Percentiles rank a stretch among this genome's conserved stretches.
These are phyloP conservation scores for Deroptyus accipitrinus DNA, from an alignment of 2,113 vertebrate species.

Conservation along the genomic window DNA sequence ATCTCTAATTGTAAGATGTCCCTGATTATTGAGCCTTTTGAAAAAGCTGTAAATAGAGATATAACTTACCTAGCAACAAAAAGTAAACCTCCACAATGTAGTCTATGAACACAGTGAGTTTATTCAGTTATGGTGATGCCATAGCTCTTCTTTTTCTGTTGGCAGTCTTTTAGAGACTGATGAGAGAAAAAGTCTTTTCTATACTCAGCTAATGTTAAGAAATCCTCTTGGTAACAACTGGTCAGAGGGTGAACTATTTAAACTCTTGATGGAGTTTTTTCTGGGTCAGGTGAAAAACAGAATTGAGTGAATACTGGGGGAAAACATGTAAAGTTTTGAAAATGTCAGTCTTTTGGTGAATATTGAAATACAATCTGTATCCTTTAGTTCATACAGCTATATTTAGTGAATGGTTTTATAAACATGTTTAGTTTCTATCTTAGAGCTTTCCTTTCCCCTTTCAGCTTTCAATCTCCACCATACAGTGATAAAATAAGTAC, in stretches of 20 bases:
- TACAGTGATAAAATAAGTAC: not conserved
- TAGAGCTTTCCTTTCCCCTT: not conserved
- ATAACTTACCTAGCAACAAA: conserved; percentile 65
- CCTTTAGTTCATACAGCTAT: not conserved
- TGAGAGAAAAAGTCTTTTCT: not conserved
- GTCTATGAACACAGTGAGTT: conserved; percentile 12
- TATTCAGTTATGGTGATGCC: conserved; percentile 1
- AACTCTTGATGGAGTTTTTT: not conserved
- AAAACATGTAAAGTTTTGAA: not conserved
- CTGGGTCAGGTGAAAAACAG: not conserved
- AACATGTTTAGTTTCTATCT: not conserved
- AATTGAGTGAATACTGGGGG: not conserved
- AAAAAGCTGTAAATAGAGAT: conserved; percentile 53
- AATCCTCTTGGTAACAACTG: not conserved
- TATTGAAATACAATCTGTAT: not conserved
- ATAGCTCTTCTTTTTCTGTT: not conserved
- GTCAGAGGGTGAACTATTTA: not conserved
- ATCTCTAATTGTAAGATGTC: conserved; percentile 59
- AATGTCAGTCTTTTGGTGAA: not conserved
- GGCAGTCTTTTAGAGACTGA: not conserved
- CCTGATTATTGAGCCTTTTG: conserved; percentile 43
- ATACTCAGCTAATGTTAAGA: not conserved
- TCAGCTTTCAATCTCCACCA: not conserved
- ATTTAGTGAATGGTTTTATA: not conserved
- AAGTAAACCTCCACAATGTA: conserved; percentile 5